Evolutionary conservation across 2,888 invertebrate genomes (phyloP), one percentile per base, ranked within the genome.

Genomic region (Drosophila sordidapex): DNA sequence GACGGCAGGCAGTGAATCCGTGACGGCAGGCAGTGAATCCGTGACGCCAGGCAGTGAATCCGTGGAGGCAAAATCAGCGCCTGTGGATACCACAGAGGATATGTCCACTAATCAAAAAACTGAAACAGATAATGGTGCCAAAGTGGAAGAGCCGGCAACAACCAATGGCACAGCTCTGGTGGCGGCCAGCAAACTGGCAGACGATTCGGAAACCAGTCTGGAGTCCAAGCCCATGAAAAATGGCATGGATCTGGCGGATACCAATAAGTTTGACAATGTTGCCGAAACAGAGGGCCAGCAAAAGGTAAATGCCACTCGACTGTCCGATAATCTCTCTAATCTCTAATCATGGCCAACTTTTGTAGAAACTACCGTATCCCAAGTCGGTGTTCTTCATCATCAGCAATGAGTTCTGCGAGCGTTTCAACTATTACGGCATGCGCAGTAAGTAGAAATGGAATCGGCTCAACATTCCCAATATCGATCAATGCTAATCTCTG

Each of bases 351-450:
- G 21, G 7, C 10, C 46, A 46, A 21, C 4, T 6, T 46, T 67
- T 70, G 2, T 62, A 92, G 93, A 93, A 92, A 92, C 49, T 90
- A 11, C 92, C 92, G 0, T 93, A 93, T 90, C 98, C 98, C 0
- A 96, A 95, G 85, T 95, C 97, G 25, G 96, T 99, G 1, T 96
- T 97, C 90, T 97, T 98, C 93, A 98, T 99, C 88, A 95, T 99
- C 82, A 95, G 96, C 86, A 97, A 98, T 93, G 99, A 99, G 93
- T 98, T 99, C 93, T 99, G 99, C 93, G 99, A 99, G 93, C 94
- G 99, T 74, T 99, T 99, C 93, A 97, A 97, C 66, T 99, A 95
- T 93, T 99, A 98, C 94, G 99, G 99, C 90, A 96, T 98, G 96
- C 95, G 96, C 95, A 97, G 98, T 98, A 94, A 95, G 95, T 95